Conservation (phyloP, 30 jellyfish, hydroid and myxozoan species). For the Pseudorhiza aurosa region DNA sequence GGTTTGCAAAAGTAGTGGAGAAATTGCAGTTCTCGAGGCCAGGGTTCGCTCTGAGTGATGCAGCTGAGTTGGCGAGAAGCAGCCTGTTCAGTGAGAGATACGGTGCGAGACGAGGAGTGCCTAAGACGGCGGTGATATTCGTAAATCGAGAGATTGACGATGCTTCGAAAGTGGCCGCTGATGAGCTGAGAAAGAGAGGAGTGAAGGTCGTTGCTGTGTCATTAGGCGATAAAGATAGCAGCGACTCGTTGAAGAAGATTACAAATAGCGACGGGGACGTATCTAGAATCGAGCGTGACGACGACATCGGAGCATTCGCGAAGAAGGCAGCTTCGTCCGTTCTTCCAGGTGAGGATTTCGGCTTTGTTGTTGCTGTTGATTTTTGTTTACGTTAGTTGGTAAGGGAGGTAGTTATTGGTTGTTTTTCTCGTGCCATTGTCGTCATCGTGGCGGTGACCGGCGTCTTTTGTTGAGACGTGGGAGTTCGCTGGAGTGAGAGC, state of each 20-base stretch:
- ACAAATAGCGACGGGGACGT: too few species aligned
- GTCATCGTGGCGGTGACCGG: too few species aligned
- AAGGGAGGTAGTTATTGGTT: too few species aligned
- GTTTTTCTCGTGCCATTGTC: too few species aligned
- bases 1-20: not conserved
- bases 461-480: too few species aligned
- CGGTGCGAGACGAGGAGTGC: slow-evolving; percentile 48
- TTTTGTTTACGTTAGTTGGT: too few species aligned
- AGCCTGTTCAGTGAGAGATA: slow-evolving; percentile 8
- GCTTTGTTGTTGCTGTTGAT: too few species aligned
- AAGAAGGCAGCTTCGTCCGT: not conserved
- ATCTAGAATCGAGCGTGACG: too few species aligned
- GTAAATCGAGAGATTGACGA: not conserved
- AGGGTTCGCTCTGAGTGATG: slow-evolving; percentile 30
- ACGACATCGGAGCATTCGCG: not conserved
- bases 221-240: too few species aligned
- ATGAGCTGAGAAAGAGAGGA: not conserved
- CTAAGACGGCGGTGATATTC: slow-evolving; percentile 41
- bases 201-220: slow-evolving; percentile 49
- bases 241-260: too few species aligned
- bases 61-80: slow-evolving; percentile 49
- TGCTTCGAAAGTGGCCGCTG: slow-evolving; percentile 6
- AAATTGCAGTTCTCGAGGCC: not conserved
- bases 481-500: too few species aligned
- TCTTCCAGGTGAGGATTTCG: slow-evolving; percentile 1